These are phyloP conservation scores for Cataglyphis hispanica DNA, from an alignment of 1,140 invertebrate genomes.

Conservation along the genomic window DNA sequence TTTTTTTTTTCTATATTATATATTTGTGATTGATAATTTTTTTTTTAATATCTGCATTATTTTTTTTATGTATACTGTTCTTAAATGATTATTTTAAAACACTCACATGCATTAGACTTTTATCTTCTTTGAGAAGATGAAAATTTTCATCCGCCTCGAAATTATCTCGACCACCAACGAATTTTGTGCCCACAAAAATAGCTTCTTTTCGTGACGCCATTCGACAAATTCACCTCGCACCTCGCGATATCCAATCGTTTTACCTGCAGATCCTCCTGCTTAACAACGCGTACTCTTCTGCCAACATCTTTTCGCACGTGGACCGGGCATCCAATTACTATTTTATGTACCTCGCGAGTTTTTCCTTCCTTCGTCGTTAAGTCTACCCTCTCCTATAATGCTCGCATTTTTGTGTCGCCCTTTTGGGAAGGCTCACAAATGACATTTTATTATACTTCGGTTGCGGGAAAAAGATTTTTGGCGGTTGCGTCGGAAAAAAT, in stretches of 20 bases:
- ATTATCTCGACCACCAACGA: too few relatives aligned
- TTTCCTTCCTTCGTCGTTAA: background rate
- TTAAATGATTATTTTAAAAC: too few relatives aligned
- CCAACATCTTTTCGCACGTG: background rate
- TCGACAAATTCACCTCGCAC: too few relatives aligned
- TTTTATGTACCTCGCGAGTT: background rate
- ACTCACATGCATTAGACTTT: too few relatives aligned
- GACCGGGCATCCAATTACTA: background rate
- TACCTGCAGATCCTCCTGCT: too few relatives aligned
- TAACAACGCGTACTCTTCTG: background rate
- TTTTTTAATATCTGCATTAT: too few relatives aligned
- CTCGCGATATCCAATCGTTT: too few relatives aligned
- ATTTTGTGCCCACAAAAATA: too few relatives aligned
- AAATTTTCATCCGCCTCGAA: too few relatives aligned
- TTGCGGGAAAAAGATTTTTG: background rate
- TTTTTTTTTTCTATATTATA: background rate
- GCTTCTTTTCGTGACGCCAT: too few relatives aligned
- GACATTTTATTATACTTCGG: constrained; percentile 29
- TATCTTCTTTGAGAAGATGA: too few relatives aligned
- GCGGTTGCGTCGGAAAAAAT: constrained; percentile 52
- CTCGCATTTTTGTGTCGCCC: background rate
- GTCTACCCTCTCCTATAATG: background rate
- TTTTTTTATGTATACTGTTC: too few relatives aligned
- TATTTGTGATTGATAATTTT: background rate
- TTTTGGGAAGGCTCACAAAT: background rate